Evolutionary conservation across 1,140 invertebrate genomes (phyloP), one percentile per base, ranked within the genome.

Genomic region (Caenorhabditis inopinata): DNA sequence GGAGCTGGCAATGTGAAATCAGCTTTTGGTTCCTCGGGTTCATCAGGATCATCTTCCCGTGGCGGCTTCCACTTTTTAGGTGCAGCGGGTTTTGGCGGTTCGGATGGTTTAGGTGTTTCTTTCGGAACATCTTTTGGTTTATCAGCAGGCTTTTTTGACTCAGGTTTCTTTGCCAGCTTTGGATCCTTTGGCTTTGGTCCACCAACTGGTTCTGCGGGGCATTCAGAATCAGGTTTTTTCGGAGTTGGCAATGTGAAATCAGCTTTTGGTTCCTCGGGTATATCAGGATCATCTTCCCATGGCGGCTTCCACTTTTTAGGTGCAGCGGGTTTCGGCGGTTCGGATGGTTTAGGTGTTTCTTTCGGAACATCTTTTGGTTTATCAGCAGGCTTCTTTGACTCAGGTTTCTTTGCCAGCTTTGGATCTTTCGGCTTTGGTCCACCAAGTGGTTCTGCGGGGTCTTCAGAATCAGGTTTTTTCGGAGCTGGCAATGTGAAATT

Each of bases 1-100:
- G n/a, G n/a, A n/a, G n/a, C 14, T 42, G 38, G 38, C 38, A 68
- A 29, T 1, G 58, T 68, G 58, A 68, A 68, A 42, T 68, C 58
- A 6, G 29, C 32, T 68, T 68, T 32, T 11, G 58, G 58, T 5
- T 68, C 58, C 2, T 68, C 51, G 0, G n/a, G n/a, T n/a, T 23
- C 25, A 5, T 68, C 58, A 0, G 58, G 32, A 21, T 68, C 58
- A 4, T 18, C 16, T 68, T 68, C 58, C 58, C 58, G 38, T 68
- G 58, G 58, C 4, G 58, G 58, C 11, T 68, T 68, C 58, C 58
- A 68, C 23, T 68, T 68, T 18, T 68, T 68, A 2, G 58, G 58
- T 0, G 58, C 58, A 0, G 9, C 58, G 35, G 58, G 58, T 11
- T 68, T 68, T 21, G 58, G 58, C 25, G 35, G 29, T 21, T 68